Evolutionary conservation across 2,113 vertebrate species (phyloP).

Genomic region (Dicrurus megarhynchus): DNA sequence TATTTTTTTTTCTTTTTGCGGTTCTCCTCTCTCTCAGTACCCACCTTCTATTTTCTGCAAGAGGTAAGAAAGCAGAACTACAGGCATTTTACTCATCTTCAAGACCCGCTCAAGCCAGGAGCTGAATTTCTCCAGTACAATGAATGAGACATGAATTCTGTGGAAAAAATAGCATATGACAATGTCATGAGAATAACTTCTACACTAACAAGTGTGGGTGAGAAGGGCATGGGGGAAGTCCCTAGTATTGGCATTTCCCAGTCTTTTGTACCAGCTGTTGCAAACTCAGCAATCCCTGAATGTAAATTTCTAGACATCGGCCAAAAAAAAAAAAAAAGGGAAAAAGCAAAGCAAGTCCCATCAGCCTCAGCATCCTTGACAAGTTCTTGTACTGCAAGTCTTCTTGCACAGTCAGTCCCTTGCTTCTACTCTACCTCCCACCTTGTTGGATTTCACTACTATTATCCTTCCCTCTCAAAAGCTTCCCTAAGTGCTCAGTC

Average conservation of each 20-base stretch:
- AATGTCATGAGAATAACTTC: neutral
- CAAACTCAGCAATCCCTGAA: neutral
- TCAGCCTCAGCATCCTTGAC: neutral
- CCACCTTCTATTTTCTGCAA: neutral
- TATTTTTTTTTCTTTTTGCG: neutral
- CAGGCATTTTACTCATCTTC: neutral
- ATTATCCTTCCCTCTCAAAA: neutral
- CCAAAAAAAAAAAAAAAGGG: neutral
- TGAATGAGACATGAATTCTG: neutral
- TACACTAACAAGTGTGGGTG: rapidly evolving
- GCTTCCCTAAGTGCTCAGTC: neutral
- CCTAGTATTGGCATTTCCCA: neutral
- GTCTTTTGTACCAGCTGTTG: neutral
- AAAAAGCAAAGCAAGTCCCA: neutral
- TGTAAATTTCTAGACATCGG: neutral
- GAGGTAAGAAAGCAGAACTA: neutral
- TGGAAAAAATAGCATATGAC: neutral
- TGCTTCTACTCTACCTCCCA: neutral
- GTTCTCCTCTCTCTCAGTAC: neutral
- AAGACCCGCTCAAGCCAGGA: neutral
- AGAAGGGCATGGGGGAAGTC: neutral
- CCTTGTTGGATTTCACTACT: neutral
- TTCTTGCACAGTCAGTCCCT: neutral
- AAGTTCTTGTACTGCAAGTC: neutral
- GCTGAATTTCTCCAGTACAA: neutral